phyloP scores from a whole-genome alignment of 2,797 vertebrate species.

The Peromyscus aztecus region DNA sequence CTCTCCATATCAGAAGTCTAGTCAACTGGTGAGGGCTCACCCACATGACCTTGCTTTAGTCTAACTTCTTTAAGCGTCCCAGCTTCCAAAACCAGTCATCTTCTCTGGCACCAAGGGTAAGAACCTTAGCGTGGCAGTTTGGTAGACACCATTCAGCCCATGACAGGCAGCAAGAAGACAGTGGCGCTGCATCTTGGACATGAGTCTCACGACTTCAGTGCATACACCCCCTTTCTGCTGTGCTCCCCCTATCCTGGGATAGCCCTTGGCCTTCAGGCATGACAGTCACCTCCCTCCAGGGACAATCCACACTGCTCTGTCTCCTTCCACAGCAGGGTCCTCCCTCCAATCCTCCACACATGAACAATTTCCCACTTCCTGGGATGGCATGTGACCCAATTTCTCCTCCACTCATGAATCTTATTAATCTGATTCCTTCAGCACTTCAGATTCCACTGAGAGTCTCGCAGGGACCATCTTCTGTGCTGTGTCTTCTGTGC shows the following conservation, averaged over 20 bases:
- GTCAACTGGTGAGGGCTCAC: neutral
- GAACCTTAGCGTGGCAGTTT: neutral
- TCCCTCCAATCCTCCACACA: neutral
- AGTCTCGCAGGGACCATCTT: constrained; percentile 51
- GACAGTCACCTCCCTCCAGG: neutral
- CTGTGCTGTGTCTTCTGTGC: constrained; percentile 8
- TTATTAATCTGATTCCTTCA: constrained; percentile 66
- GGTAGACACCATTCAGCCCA: neutral
- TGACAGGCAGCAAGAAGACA: neutral
- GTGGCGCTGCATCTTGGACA: neutral
- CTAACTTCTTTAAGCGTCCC: neutral
- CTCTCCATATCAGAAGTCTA: neutral
- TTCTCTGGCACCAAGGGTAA: neutral
- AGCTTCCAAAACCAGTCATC: neutral
- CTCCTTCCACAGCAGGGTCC: neutral
- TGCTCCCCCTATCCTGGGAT: neutral
- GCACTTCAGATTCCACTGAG: constrained; percentile 1
- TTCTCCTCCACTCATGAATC: constrained; percentile 69
- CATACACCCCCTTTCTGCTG: neutral
- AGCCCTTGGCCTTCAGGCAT: neutral
- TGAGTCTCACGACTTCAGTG: neutral
- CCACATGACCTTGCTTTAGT: neutral
- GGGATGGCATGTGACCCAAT: neutral
- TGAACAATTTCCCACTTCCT: constrained; percentile 19
- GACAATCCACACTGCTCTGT: neutral